Percentiles rank a stretch among this genome's conserved stretches.
These are phyloP conservation scores for Stegophylla sp. DNA, from an alignment of 2,888 invertebrate species.

Conservation along the genomic window DNA sequence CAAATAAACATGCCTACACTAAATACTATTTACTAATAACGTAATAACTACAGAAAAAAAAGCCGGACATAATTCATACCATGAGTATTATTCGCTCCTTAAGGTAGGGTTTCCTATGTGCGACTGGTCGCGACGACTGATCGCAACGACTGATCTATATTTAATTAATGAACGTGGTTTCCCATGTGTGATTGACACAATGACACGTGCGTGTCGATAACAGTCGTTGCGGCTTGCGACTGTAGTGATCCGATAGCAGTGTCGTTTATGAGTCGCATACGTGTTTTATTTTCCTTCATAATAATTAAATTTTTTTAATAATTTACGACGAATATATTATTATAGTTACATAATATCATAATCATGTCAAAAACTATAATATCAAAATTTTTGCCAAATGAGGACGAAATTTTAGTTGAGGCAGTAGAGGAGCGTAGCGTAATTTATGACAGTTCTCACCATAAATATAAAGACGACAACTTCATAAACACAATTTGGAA, in stretches of 20 bases:
- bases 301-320: no score
- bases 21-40: no score
- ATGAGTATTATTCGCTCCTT: no score
- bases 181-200: background rate
- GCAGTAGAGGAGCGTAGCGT: background rate
- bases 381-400: background rate
- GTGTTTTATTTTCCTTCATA: background rate
- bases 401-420: conserved; percentile 1
- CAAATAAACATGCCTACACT: no score
- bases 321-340: background rate
- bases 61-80: no score
- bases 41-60: no score
- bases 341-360: background rate
- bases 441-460: background rate
- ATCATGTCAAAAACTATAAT: background rate
- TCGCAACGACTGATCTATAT: background rate
- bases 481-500: background rate
- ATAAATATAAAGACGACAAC: background rate
- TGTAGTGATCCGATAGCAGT: background rate
- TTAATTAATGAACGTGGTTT: background rate
- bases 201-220: background rate
- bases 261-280: background rate
- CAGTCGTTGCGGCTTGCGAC: background rate
- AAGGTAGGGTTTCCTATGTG: background rate
- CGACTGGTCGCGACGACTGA: background rate